phyloP scores from a whole-genome alignment of 2,113 vertebrate genomes.

The Symphodus melops region DNA sequence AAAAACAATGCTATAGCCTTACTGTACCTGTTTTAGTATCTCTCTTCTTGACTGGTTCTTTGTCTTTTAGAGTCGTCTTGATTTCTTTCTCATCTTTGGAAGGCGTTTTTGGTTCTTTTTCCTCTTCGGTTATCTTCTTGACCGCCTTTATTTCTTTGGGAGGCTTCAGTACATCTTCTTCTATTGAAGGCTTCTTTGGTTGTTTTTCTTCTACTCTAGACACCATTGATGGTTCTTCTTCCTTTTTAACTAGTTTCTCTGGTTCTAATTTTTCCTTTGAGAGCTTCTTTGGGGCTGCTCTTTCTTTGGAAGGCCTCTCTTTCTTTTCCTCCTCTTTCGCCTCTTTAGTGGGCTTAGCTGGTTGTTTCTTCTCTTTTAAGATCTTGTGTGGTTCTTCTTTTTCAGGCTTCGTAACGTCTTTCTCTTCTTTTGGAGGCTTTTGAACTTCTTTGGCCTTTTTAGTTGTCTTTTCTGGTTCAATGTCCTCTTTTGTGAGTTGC shows the following conservation, averaged over 20 bases:
- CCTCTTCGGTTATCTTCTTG: conserved; percentile 3
- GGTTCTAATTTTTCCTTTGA: conserved; percentile 25
- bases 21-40: conserved; percentile 41
- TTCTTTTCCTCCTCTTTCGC: background rate
- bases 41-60: conserved; percentile 27
- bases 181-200: background rate
- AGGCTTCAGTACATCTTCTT: background rate
- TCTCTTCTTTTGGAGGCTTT: background rate
- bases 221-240: background rate
- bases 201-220: no score
- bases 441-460: background rate
- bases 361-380: no score
- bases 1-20: background rate
- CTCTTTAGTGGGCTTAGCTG: background rate
- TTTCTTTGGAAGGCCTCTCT: background rate
- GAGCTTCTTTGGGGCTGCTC: background rate
- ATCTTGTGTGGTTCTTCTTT: no score
- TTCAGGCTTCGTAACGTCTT: no score
- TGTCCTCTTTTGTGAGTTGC: background rate
- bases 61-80: conserved; percentile 18
- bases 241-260: background rate
- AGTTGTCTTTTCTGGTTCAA: background rate
- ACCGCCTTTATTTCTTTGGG: conserved; percentile 13
- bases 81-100: conserved; percentile 11
- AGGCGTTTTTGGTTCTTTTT: conserved; percentile 2